These are phyloP conservation scores for Bubo bubo DNA, from an alignment of 2,113 vertebrate species.

Conservation along the genomic window DNA sequence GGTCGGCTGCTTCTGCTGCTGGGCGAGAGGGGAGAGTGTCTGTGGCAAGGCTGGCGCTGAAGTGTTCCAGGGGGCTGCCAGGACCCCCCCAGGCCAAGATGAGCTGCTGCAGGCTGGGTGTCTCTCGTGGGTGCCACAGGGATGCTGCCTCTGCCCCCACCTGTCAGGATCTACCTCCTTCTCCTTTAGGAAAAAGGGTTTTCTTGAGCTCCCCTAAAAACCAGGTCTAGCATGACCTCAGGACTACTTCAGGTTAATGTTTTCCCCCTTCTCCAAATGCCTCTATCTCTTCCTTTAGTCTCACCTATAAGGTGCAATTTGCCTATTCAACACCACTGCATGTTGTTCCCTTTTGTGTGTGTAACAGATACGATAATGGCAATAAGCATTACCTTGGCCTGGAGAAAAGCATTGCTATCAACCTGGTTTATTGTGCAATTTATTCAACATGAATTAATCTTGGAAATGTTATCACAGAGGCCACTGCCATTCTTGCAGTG, in stretches of 20 bases:
- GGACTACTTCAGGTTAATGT: background rate
- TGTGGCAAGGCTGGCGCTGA: background rate
- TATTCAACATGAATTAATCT: conserved; percentile 41
- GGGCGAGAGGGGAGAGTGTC: background rate
- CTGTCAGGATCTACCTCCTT: background rate
- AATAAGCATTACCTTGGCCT: background rate
- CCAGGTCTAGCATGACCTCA: accelerated
- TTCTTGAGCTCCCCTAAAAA: background rate
- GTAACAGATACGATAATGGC: background rate
- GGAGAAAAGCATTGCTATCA: background rate
- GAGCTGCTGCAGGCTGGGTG: background rate
- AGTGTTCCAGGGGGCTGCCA: accelerated
- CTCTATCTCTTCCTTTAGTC: background rate
- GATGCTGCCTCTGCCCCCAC: background rate
- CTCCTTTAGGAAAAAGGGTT: background rate
- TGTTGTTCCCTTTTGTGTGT: background rate
- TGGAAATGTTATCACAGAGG: conserved; percentile 44
- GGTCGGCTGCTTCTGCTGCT: background rate
- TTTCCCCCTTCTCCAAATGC: background rate
- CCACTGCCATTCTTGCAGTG: background rate
- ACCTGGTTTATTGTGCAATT: conserved; percentile 13
- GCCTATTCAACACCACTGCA: accelerated
- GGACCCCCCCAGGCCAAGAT: background rate
- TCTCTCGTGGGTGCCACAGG: accelerated
- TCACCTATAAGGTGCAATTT: background rate